Conservation (phyloP, 2,888 invertebrate genomes). For the Xanthia togata region DNA sequence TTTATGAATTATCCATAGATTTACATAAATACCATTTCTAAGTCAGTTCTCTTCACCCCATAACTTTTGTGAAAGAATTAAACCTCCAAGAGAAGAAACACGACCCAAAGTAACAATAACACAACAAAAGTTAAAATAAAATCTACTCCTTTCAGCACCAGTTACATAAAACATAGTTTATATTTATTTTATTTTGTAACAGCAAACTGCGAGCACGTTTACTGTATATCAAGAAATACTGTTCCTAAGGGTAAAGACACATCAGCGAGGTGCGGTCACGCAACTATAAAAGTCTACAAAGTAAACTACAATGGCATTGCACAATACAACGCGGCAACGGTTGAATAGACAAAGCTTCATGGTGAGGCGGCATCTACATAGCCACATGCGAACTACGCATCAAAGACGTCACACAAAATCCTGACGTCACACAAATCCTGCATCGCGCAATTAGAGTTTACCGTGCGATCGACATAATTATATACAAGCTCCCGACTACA, state of each 20-base stretch:
- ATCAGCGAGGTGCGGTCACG: constrained; percentile 23
- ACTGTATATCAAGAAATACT: constrained; percentile 61
- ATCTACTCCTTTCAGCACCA: constrained; percentile 12
- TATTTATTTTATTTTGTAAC: constrained; percentile 54
- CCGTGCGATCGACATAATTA: too few species aligned
- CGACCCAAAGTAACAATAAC: constrained; percentile 8
- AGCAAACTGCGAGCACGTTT: constrained; percentile 52
- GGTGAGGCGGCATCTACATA: too few species aligned
- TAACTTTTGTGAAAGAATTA: not conserved
- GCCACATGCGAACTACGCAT: too few species aligned
- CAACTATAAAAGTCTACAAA: constrained; percentile 17
- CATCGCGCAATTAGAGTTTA: too few species aligned
- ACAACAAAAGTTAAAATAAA: constrained; percentile 36
- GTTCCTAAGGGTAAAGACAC: constrained; percentile 32
- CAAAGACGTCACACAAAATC: too few species aligned
- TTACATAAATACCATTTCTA: too few species aligned
- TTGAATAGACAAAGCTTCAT: not conserved
- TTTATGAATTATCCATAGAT: too few species aligned
- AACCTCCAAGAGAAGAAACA: not conserved
- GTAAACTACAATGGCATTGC: not conserved
- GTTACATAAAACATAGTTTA: constrained; percentile 39
- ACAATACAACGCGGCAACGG: not conserved
- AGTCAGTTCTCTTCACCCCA: not conserved
- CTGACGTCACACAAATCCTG: too few species aligned
- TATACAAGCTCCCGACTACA: too few species aligned